Conservation (phyloP, 2,797 vertebrate genomes). For the Anguilla pacifica region DNA sequence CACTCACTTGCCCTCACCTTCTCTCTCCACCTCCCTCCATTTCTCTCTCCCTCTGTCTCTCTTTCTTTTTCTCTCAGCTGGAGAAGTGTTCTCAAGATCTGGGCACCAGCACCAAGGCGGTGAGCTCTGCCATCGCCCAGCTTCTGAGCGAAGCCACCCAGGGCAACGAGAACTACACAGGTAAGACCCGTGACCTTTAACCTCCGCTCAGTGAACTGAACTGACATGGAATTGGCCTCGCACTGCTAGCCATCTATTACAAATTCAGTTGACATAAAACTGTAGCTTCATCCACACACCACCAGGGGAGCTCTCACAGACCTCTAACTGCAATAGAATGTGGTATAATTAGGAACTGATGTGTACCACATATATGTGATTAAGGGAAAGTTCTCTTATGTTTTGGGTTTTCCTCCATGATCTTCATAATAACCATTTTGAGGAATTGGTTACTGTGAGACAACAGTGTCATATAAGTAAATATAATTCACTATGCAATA, state of each 20-base stretch:
- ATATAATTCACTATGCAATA: too few species aligned
- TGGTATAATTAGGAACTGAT: too few species aligned
- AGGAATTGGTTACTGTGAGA: too few species aligned
- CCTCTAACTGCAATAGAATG: too few species aligned
- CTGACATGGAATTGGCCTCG: neutral
- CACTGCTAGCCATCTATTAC: neutral
- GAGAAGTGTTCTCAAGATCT: constrained; percentile 95
- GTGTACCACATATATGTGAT: neutral
- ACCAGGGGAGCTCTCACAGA: neutral
- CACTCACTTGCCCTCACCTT: neutral
- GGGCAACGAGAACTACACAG: constrained; percentile 97
- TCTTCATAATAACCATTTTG: too few species aligned
- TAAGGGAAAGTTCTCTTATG: neutral
- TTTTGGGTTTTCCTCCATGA: too few species aligned
- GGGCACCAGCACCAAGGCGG: constrained; percentile 93
- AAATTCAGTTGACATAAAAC: neutral
- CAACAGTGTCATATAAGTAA: too few species aligned
- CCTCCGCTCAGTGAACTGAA: neutral
- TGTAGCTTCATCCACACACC: neutral
- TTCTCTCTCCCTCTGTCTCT: neutral
- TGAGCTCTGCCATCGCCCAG: constrained; percentile 91
- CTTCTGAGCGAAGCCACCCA: constrained; percentile 91
- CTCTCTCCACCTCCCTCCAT: neutral
- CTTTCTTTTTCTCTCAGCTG: constrained; percentile 68
- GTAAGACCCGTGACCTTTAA: constrained; percentile 58